Evolutionary conservation across 2,888 invertebrate genomes (phyloP), one percentile per base, ranked within the genome.

Genomic region (Eupithecia vulgata): DNA sequence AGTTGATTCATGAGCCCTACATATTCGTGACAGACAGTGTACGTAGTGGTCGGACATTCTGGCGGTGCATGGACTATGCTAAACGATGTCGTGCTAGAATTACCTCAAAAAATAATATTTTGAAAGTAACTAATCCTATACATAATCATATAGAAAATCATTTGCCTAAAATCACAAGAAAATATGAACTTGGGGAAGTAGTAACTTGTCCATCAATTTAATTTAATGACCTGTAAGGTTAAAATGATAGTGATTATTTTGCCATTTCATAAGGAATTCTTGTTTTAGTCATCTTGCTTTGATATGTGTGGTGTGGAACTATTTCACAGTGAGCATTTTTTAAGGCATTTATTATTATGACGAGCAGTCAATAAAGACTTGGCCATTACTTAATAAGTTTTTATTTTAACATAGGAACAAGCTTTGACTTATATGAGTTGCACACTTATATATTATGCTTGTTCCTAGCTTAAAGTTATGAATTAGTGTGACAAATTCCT

Each of bases 11-110:
- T 77, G 94, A 94, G 80, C 92, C 93, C 1, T 94, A 94, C 76
- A 94, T 94, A 76, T 94, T 94, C 81, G 94, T 94, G 78, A 94
- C 94, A 68, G 94, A 94, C 84, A 93, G 94, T 84, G 94, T 94
- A 68, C 88, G 94, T 12, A 94, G 94, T 80, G 94, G 94, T 12
- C 86, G 94, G 66, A 94, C 94, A 7, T 94, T 94, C 80, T 95
- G 95, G 95, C 85, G 94, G 65, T 95, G 95, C 80, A 93, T 94
- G 92, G 94, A 94, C 76, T 94, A 94, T 75, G 92, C 93, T 25
- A 93, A 91, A 80, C 88, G 93, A 64, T 94, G 94, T 82, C 89
- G 94, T n/a, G 94, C 94, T 13, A 87, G 94, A 74, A 94, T 94
- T 74, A 94, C 94, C 4, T 94, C 94, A 13, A 94, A 94, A 83